These are phyloP conservation scores for Perca flavescens DNA, from an alignment of 2,113 vertebrate species.

Conservation along the genomic window DNA sequence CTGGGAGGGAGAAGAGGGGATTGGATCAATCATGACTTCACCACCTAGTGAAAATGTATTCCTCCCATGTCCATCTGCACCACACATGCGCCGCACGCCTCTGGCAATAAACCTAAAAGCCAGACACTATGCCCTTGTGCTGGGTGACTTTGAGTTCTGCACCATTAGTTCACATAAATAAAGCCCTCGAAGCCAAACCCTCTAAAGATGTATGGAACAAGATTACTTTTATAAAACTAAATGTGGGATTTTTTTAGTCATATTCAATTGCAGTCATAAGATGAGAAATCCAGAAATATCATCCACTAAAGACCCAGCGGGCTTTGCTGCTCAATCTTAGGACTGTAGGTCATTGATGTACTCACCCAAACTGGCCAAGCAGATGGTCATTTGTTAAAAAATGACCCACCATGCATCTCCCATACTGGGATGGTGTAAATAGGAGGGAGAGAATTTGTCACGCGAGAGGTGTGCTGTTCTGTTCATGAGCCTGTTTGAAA, in stretches of 20 bases:
- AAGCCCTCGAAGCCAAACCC: background rate
- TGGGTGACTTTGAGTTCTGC: constrained; percentile 4
- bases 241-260: background rate
- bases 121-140: constrained; percentile 37
- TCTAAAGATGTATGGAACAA: constrained; percentile 5
- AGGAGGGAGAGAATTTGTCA: constrained; percentile 10
- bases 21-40: constrained; percentile 23
- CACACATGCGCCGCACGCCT: constrained; percentile 22
- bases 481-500: constrained; percentile 40
- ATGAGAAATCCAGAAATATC: constrained; percentile 12
- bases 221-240: background rate
- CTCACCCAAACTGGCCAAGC: constrained; percentile 60
- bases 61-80: constrained; percentile 42
- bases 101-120: constrained; percentile 23
- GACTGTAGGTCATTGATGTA: constrained; percentile 48
- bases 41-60: constrained; percentile 40
- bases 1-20: constrained; percentile 10
- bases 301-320: background rate
- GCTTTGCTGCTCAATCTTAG: constrained; percentile 28
- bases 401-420: constrained; percentile 47
- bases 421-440: background rate
- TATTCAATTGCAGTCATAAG: background rate
- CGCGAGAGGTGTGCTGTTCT: constrained; percentile 33
- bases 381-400: constrained; percentile 76
- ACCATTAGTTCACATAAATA: constrained; percentile 40